phyloP scores from a whole-genome alignment of 2,797 vertebrate species.

The Moxostoma hubbsi region DNA sequence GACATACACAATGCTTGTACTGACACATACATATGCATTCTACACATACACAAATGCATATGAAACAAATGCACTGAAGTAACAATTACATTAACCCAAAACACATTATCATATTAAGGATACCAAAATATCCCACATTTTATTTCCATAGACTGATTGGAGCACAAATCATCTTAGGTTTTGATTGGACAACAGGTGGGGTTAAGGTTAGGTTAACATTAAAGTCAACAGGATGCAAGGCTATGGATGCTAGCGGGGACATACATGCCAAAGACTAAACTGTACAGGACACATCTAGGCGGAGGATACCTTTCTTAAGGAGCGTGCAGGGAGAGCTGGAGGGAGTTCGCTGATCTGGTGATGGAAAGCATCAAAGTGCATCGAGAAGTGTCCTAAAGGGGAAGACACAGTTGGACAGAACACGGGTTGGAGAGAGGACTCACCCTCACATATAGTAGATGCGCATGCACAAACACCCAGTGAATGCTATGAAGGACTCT shows the following conservation, averaged over 20 bases:
- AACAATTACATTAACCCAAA: neutral
- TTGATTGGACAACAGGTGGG: neutral
- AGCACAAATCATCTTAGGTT: neutral
- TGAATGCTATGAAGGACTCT: neutral
- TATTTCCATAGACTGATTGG: neutral
- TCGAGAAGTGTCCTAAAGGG: constrained; percentile 90
- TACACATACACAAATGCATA: too few relatives aligned
- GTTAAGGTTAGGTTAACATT: neutral
- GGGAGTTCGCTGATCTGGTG: constrained; percentile 92
- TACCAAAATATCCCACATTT: neutral
- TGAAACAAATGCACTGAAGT: neutral
- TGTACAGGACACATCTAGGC: constrained; percentile 25
- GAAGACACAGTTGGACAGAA: constrained; percentile 59
- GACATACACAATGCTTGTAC: neutral
- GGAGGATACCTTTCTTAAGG: constrained; percentile 91
- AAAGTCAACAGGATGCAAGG: neutral
- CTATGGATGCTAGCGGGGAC: neutral
- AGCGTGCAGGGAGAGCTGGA: constrained; percentile 92
- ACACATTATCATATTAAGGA: constrained; percentile 16
- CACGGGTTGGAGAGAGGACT: constrained; percentile 52
- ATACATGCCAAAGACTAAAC: constrained; percentile 7
- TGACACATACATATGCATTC: too few relatives aligned
- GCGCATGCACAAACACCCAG: constrained; percentile 25
- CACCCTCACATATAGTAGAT: constrained; percentile 1
- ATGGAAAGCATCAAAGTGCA: constrained; percentile 98